Percentiles rank a stretch among this genome's conserved stretches.
These are phyloP conservation scores for Heliothis virescens DNA, from an alignment of 1,140 invertebrate species.

Conservation along the genomic window DNA sequence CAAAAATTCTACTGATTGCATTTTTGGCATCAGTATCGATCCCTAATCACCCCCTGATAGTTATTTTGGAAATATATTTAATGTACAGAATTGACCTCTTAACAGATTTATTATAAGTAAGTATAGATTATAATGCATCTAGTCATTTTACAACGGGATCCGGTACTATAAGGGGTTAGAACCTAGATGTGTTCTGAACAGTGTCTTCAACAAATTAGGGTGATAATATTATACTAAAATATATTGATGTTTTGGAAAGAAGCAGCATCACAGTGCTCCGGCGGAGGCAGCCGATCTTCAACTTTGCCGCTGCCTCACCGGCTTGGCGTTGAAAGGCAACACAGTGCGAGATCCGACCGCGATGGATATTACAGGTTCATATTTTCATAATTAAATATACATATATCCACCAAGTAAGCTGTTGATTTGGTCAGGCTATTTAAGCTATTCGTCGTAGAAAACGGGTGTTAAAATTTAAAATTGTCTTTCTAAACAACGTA, in stretches of 20 bases:
- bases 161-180: background rate
- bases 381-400: background rate
- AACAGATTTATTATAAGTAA: too few species aligned
- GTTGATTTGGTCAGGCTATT: too few species aligned
- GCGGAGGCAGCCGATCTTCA: constrained; percentile 90
- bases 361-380: constrained; percentile 92
- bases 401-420: background rate
- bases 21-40: too few species aligned
- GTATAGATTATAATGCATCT: too few species aligned
- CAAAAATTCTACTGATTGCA: too few species aligned
- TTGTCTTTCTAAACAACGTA: too few species aligned
- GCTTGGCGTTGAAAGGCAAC: constrained; percentile 86
- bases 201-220: background rate
- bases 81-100: too few species aligned
- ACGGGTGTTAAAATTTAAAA: too few species aligned
- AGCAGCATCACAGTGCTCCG: constrained; percentile 77
- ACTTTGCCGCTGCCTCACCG: constrained; percentile 91
- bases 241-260: constrained; percentile 55
- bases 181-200: background rate
- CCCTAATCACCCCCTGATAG: too few species aligned
- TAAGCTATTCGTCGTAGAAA: background rate
- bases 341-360: constrained; percentile 88
- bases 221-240: background rate
- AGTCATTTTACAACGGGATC: too few species aligned
- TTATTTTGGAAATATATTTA: too few species aligned